Base-by-base conservation (phyloP, 2,888 invertebrate genomes). In the Chydorus sphaericus region DNA sequence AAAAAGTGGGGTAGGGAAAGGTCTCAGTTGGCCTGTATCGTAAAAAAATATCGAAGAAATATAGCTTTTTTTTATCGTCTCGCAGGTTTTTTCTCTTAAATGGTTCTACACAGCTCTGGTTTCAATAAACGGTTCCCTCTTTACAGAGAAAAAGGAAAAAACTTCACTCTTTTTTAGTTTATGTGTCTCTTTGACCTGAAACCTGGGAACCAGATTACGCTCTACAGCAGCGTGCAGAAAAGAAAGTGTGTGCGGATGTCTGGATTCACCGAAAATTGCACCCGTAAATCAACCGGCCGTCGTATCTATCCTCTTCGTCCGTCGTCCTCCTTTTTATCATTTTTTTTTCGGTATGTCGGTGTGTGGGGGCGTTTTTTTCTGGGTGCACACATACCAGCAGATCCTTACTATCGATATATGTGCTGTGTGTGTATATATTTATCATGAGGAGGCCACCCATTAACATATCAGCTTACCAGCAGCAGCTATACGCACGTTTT, bases 101-200 rank as follows among this genome's bases (percentile, higher is more conserved):
- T 44, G 26, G 44, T 28, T 44, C 23, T 28, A 6, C 23, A 14
- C 44, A 26, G 44, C 44, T 44, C 44, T 23, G 44, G 44, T 44
- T 44, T 44, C 44, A 44, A 44, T 44, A 44, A 44, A 26, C 44
- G 44, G 44, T 44, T 44, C 26, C 10, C 4, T 39, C 23, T n/a
- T n/a, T n/a, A n/a, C n/a, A n/a, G n/a, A n/a, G n/a, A n/a, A n/a
- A n/a, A n/a, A n/a, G n/a, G n/a, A 26, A 28, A 44, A 44, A 36
- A 44, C 44, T 44, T 44, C 33, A 10, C 33, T 44, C 18, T 44
- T 28, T 44, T 44, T 28, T 44, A 28, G 44, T 44, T 44, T 44
- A 44, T 44, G 44, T 44, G 44, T 44, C 39, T 39, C 44, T 23
- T n/a, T 44, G 44, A 44, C 44, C 44, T 44, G 44, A n/a, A n/a